Percentiles rank a stretch among this genome's conserved stretches.
These are phyloP conservation scores for Sylvia borin DNA, from an alignment of 2,797 vertebrate genomes.

Conservation along the genomic window DNA sequence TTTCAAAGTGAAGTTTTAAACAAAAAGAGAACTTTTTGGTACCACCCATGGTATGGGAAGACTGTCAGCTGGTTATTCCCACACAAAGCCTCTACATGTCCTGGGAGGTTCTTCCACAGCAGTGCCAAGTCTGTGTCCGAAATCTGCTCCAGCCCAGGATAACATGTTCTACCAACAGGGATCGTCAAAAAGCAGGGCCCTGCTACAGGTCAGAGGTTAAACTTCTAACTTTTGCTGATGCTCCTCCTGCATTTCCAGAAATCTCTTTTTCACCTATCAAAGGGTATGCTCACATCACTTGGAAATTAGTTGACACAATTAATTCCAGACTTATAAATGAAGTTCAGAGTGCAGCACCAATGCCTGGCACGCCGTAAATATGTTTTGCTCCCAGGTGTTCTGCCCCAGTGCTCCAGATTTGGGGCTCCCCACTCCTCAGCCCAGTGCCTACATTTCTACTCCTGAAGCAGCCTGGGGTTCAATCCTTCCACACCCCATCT, in stretches of 20 bases:
- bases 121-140: neutral
- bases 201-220: neutral
- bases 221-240: neutral
- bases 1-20: neutral
- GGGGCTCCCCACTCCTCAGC: neutral
- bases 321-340: neutral
- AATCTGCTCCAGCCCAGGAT: neutral
- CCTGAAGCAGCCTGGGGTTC: neutral
- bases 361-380: neutral
- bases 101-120: neutral
- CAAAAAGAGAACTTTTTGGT: neutral
- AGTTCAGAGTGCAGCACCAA: neutral
- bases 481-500: neutral
- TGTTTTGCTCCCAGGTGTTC: fast-evolving
- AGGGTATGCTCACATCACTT: neutral
- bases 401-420: neutral
- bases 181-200: neutral
- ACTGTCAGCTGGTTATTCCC: neutral
- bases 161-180: neutral
- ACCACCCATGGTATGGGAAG: neutral
- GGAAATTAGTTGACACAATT: neutral
- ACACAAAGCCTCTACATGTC: neutral
- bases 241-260: neutral
- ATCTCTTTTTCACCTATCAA: neutral
- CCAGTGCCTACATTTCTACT: no score